Conservation (phyloP, 2,113 vertebrate genomes). For the Myotis lucifugus region DNA sequence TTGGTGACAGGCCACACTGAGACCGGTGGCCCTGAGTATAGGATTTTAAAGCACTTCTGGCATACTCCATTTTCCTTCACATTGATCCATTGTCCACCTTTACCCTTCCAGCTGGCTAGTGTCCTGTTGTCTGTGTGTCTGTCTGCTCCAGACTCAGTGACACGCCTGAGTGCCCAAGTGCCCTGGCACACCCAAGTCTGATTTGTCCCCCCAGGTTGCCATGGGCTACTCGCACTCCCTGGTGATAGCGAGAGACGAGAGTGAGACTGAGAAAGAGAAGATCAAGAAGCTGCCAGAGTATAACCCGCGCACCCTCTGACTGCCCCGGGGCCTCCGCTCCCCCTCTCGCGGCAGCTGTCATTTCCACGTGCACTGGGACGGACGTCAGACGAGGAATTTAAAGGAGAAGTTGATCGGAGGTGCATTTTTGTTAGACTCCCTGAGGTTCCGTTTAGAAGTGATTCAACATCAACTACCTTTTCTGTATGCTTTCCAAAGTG, state of each 20-base stretch:
- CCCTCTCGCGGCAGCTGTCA: conserved; percentile 72
- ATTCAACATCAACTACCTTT: conserved; percentile 73
- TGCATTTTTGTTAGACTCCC: conserved; percentile 68
- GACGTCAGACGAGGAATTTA: conserved; percentile 14
- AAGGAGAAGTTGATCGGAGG: conserved; percentile 37
- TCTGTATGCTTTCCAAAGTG: conserved; percentile 76
- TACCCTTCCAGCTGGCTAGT: accelerated
- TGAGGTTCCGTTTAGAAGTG: conserved; percentile 71
- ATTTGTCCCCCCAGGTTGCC: conserved; percentile 86
- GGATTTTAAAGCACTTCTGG: not conserved
- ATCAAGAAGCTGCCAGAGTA: conserved; percentile 96
- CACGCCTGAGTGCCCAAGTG: accelerated
- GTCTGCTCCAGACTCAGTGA: not conserved
- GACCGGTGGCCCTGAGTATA: accelerated
- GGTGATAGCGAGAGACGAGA: conserved; percentile 93
- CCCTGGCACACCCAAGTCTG: accelerated
- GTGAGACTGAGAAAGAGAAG: conserved; percentile 90
- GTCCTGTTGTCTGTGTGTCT: not conserved
- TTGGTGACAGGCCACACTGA: accelerated
- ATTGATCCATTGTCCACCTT: accelerated
- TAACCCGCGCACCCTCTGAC: conserved; percentile 95
- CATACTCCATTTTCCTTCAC: accelerated
- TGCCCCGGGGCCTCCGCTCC: not conserved
- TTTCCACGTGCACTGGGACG: conserved; percentile 72
- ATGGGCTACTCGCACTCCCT: conserved; percentile 95